Percentiles rank a stretch among this genome's conserved stretches.
phyloP scores from a whole-genome alignment of 2,888 invertebrate species.

The Caenorhabditis sp. region DNA sequence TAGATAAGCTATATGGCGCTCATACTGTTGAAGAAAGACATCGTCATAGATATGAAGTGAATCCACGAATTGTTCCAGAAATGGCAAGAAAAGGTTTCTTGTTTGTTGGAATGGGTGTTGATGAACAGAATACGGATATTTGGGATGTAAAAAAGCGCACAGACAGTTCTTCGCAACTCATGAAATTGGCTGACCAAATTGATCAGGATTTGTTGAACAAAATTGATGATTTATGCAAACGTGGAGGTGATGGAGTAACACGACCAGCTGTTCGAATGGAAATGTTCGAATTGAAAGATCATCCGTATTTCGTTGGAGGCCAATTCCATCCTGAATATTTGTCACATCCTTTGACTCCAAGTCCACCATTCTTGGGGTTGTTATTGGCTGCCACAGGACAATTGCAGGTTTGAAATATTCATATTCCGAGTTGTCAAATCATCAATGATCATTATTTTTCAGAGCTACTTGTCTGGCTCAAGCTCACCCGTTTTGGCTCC shows the following conservation, averaged over 20 bases:
- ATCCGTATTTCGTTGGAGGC: slow-evolving; percentile 91
- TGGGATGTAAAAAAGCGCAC: slow-evolving; percentile 49
- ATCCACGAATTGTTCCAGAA: slow-evolving; percentile 83
- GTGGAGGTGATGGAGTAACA: slow-evolving; percentile 62
- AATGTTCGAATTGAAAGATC: slow-evolving; percentile 84
- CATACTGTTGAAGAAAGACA: slow-evolving; percentile 88
- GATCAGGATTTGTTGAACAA: slow-evolving; percentile 54
- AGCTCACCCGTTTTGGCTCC: slow-evolving; percentile 1
- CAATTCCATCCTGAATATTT: slow-evolving; percentile 97
- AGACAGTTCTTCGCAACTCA: slow-evolving; percentile 53
- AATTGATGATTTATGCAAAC: slow-evolving; percentile 61
- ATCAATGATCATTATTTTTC: too few relatives aligned
- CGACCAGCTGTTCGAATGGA: slow-evolving; percentile 83
- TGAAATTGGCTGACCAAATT: slow-evolving; percentile 53
- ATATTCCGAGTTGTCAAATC: too few relatives aligned
- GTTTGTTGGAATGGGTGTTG: slow-evolving; percentile 80
- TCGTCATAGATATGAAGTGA: slow-evolving; percentile 91
- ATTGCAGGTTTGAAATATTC: slow-evolving; percentile 66
- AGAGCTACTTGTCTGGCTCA: slow-evolving; percentile 1
- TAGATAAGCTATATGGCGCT: slow-evolving; percentile 59
- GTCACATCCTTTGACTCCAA: slow-evolving; percentile 79
- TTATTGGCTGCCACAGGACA: slow-evolving; percentile 88
- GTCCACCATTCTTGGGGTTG: slow-evolving; percentile 92
- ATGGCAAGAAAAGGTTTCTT: slow-evolving; percentile 84
- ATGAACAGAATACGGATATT: slow-evolving; percentile 74